These are phyloP conservation scores for Piprites chloris DNA, from an alignment of 2,113 vertebrate species.

Conservation along the genomic window DNA sequence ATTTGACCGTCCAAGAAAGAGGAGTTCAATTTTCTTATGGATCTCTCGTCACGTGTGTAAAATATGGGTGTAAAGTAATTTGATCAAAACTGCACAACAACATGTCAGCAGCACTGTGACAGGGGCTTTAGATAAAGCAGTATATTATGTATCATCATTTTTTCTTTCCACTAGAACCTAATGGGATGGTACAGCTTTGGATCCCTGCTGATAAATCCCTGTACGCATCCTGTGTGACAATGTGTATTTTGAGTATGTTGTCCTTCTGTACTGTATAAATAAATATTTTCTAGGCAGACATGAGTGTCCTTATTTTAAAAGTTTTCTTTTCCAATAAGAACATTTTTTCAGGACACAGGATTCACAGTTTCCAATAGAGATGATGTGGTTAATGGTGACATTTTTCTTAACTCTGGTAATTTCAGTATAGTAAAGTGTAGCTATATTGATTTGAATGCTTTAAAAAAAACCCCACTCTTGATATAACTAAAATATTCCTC, in stretches of 20 bases:
- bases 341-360: background rate
- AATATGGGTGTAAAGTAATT: conserved; percentile 22
- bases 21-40: background rate
- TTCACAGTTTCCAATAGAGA: background rate
- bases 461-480: background rate
- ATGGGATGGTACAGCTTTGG: background rate
- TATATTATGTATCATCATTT: conserved; percentile 17
- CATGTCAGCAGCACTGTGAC: conserved; percentile 41
- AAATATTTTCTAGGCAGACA: background rate
- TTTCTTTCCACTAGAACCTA: background rate
- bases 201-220: background rate
- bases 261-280: background rate
- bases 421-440: background rate
- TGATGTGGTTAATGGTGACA: background rate
- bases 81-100: conserved; percentile 20
- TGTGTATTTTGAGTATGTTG: background rate
- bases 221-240: background rate
- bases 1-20: background rate
- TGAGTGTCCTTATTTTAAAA: background rate
- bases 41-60: conserved; percentile 33
- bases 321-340: background rate
- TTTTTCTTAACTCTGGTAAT: background rate
- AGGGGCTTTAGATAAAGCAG: conserved; percentile 45
- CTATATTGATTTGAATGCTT: background rate
- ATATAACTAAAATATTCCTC: background rate